These are phyloP conservation scores for Thaumatotibia leucotreta DNA, from an alignment of 1,140 invertebrate genomes.

Conservation along the genomic window DNA sequence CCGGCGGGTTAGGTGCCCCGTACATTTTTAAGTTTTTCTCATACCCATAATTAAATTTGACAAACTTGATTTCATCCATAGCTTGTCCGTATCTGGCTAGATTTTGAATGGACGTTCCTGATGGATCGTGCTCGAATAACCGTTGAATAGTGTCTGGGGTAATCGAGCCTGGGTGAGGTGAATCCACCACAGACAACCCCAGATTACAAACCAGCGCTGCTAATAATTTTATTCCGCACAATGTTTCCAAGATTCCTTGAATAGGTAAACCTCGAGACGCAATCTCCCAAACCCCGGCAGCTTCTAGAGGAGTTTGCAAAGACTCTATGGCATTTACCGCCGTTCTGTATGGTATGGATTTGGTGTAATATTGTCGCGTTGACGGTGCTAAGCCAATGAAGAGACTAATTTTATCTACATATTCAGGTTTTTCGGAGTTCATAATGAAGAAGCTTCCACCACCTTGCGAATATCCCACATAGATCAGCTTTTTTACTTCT, in stretches of 20 bases:
- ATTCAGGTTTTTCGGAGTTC: constrained; percentile 51
- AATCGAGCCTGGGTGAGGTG: neutral
- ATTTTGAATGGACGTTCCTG: neutral
- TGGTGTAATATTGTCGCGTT: constrained; percentile 36
- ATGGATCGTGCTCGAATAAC: neutral
- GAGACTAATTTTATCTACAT: constrained; percentile 48
- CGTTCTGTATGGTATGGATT: constrained; percentile 29
- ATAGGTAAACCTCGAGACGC: constrained; percentile 28
- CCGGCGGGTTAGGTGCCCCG: neutral
- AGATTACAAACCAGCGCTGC: neutral
- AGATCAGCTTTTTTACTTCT: constrained; percentile 70
- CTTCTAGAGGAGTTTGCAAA: constrained; percentile 24
- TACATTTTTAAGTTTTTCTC: neutral
- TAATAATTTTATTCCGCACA: neutral
- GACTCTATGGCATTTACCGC: constrained; percentile 14
- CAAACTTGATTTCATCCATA: neutral
- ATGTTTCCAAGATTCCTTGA: neutral
- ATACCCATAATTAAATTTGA: neutral
- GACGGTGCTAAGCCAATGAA: constrained; percentile 47
- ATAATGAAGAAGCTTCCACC: constrained; percentile 42
- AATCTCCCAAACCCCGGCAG: constrained; percentile 32
- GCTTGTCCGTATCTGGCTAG: neutral
- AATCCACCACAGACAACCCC: neutral
- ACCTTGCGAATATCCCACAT: constrained; percentile 82
- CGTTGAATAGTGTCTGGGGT: neutral